Evolutionary conservation across 2,113 vertebrate species (phyloP), one percentile per base, ranked within the genome.

Genomic region (Chauna torquata): DNA sequence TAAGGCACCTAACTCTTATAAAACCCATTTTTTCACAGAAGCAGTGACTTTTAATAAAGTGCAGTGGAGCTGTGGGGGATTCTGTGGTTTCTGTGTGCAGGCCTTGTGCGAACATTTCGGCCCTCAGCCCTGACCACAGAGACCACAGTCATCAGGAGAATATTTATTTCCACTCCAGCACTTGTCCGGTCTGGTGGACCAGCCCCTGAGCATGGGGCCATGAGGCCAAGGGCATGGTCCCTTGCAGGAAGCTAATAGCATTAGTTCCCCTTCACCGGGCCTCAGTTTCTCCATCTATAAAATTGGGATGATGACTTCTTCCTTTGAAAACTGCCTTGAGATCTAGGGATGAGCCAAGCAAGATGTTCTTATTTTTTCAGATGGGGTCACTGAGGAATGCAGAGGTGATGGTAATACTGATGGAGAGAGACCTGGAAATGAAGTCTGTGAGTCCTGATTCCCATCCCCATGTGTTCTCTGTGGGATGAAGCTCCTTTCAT

Each of bases 71-170:
- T 96, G 96, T 85, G 91, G 95, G 97, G 95, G 89, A 91, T 95
- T 95, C 94, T 97, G 97, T 96, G 97, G 97, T 97, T 97, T 97
- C 59, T 96, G 93, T 0, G 91, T 96, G 95, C 77, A 95, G 92
- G 92, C 45, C 88, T 78, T 83, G 89, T 95, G 96, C 4, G 96
- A 97, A 89, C 36, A 17, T 93, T 97, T 95, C n/a, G 95, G 95
- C 93, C 97, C 94, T 94, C 70, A 95, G 93, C 82, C 87, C 92
- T 44, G 75, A 97, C 96, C 97, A 97, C 97, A 97, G 94, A 95
- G 96, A 97, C 95, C 95, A 94, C 84, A 97, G 92, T 68, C 95
- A 93, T 88, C 95, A 96, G 82, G 79, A 96, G 94, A 93, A 83
- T 96, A 97, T 97, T 97, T 96, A 97, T 97, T 96, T 96, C 90